Percentiles rank a stretch among this genome's conserved stretches.
phyloP scores from a whole-genome alignment of 2,888 invertebrate genomes.

The Sipha maydis region DNA sequence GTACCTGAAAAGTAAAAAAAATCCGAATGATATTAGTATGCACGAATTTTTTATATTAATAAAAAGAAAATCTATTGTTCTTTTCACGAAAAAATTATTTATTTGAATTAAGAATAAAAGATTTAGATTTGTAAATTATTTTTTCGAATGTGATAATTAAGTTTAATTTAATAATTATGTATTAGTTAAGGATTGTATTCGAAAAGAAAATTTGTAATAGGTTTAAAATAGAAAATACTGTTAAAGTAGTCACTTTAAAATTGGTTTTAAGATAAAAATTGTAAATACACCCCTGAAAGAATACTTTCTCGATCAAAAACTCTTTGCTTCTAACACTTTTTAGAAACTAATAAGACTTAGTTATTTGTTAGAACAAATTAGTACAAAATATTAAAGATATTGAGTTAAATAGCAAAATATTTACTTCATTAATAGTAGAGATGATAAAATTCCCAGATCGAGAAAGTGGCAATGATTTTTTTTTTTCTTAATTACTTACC shows the following conservation, averaged over 20 bases:
- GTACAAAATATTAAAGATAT: background rate
- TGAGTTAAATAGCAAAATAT: background rate
- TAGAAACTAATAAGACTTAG: background rate
- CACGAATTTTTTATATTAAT: slow-evolving; percentile 29
- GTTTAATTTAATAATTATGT: background rate
- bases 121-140: background rate
- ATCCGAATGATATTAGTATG: slow-evolving; percentile 61
- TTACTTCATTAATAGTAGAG: background rate
- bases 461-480: slow-evolving; percentile 44
- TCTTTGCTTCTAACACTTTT: background rate
- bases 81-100: slow-evolving; percentile 24
- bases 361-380: background rate
- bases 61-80: slow-evolving; percentile 23
- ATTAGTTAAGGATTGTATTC: slow-evolving; percentile 11
- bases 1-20: slow-evolving; percentile 61
- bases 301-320: slow-evolving; percentile 39
- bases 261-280: background rate
- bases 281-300: slow-evolving; percentile 13
- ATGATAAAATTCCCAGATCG: slow-evolving; percentile 25
- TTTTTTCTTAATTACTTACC: slow-evolving; percentile 56
- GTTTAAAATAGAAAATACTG: background rate
- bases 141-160: background rate
- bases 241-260: no score
- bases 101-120: slow-evolving; percentile 9
- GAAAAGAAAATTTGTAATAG: background rate